Base-by-base conservation (phyloP, 2,113 vertebrate species). In the Chrysemys picta region DNA sequence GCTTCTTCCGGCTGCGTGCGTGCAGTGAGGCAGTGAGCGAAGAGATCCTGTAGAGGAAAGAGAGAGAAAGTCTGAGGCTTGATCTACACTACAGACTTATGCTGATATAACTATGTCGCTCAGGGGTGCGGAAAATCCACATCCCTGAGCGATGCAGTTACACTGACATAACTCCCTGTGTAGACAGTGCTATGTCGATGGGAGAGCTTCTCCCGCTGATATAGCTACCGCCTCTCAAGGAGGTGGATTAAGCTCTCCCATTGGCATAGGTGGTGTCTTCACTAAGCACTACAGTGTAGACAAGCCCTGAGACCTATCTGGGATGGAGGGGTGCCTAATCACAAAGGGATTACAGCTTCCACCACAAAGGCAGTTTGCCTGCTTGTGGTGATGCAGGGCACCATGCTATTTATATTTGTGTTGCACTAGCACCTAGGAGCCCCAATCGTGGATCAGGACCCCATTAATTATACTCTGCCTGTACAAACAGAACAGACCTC, bases 1-100 rank as follows among this genome's bases (percentile, higher is more conserved):
- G 93, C 97, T 98, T 99, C 91, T 97, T 97, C 90, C 81, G 97
- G 94, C 97, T 98, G 93, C 93, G 98, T 56, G 97, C 96, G 11
- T 98, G 99, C 89, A 99, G 98, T 0, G 99, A 98, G 2, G 99
- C 97, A 0, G 98, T 99, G 45, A 99, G 99, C 24, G 98, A 98
- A 92, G 98, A 99, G 96, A 99, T 99, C 97, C 99, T 99, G 95
- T 78, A 62, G 8, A 38, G 57, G 79, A 89, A 5, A 90, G 13
- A 90, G 16, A 8, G 76, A 90, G 27, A 82, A 49, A 94, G 65
- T 72, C 65, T 72, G 65, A 38, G 19, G n/a, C 17, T 69, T n/a
- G 35, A 17, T 69, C 65, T 69, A n/a, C 2, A 4, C 35, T n/a
- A 69, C 65, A 69, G 65, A 69, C 35, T 72, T 21, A 72, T 10